phyloP scores from a whole-genome alignment of 2,797 vertebrate genomes.

The Notolabrus celidotus region DNA sequence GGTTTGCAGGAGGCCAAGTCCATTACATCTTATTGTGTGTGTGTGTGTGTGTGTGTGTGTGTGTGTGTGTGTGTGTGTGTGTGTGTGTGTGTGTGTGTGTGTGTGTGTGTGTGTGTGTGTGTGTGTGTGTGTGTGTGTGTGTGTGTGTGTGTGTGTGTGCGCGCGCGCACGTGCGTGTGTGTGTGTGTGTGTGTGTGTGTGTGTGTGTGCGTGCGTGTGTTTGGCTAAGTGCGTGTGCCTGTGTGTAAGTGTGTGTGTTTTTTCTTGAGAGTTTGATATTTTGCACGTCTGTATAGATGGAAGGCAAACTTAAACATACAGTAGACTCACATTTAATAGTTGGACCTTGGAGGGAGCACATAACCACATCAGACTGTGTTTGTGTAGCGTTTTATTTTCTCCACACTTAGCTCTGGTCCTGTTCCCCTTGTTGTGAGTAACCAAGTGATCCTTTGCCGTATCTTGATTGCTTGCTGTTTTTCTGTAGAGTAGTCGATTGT shows the following conservation, averaged over 20 bases:
- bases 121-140: conserved; percentile 38
- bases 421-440: conserved; percentile 52
- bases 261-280: conserved; percentile 76
- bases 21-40: conserved; percentile 69
- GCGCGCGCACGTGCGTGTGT: conserved; percentile 55
- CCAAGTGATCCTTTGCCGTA: conserved; percentile 56
- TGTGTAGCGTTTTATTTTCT: conserved; percentile 48
- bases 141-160: conserved; percentile 53
- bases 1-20: conserved; percentile 73
- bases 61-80: conserved; percentile 31
- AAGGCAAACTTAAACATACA: conserved; percentile 59
- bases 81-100: conserved; percentile 54
- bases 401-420: conserved; percentile 69
- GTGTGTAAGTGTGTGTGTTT: conserved; percentile 57
- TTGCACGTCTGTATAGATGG: conserved; percentile 72
- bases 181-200: conserved; percentile 38
- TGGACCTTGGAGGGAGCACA: conserved; percentile 53
- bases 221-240: too few relatives aligned
- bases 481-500: conserved; percentile 64
- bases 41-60: conserved; percentile 45
- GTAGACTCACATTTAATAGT: conserved; percentile 56
- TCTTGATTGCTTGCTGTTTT: conserved; percentile 68
- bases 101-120: conserved; percentile 46
- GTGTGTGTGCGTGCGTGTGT: conserved; percentile 41
- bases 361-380: conserved; percentile 59